Evolutionary conservation across 53 echinoderm and acorn worm genomes (phyloP).

Genomic region (Henricia sp.): DNA sequence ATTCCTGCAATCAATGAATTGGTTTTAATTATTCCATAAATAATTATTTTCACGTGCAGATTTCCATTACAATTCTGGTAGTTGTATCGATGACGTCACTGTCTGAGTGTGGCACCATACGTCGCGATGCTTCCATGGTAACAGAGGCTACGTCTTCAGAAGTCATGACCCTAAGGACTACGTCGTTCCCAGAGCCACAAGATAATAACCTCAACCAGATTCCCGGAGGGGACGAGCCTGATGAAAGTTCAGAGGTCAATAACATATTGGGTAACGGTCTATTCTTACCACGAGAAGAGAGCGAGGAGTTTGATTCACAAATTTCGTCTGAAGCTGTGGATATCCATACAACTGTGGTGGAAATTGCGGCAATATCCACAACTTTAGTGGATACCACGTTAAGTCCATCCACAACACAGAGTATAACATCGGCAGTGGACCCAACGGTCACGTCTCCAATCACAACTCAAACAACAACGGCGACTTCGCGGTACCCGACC

Average conservation of each 20-base stretch:
- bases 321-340: not conserved
- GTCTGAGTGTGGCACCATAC: not conserved
- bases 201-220: not conserved
- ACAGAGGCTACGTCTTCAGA: not conserved
- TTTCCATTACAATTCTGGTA: not conserved
- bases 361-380: not conserved
- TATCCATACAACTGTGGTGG: not conserved
- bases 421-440: not conserved
- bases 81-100: not conserved
- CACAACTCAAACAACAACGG: not conserved
- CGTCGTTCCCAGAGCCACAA: no score
- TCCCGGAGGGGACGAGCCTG: not conserved
- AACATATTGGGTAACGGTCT: not conserved
- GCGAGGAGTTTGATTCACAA: not conserved
- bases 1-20: no score
- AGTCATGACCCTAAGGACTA: not conserved
- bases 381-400: not conserved
- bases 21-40: no score
- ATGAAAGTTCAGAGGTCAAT: conserved; percentile 25
- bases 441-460: no score
- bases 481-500: not conserved
- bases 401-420: not conserved
- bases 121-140: conserved; percentile 18
- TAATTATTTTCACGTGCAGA: no score
- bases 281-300: not conserved